A percentile compares a stretch with the other conserved stretches of the same genome.
Evolutionary conservation across 2,113 vertebrate genomes (phyloP).

Genomic region (Ibidorhyncha struthersii): DNA sequence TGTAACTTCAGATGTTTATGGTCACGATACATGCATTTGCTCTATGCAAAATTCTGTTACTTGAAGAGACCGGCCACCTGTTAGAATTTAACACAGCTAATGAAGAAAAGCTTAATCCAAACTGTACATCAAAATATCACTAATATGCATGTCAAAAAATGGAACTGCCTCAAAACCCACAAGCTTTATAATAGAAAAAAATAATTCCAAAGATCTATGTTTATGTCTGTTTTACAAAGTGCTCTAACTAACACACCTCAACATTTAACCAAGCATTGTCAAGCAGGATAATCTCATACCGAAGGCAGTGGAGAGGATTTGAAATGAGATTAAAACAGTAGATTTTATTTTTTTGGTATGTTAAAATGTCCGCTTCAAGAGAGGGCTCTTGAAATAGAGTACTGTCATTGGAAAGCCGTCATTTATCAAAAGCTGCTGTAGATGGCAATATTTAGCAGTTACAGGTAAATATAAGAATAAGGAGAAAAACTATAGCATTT

Average conservation of each 20-base stretch:
- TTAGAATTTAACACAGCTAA: background rate
- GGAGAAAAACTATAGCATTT: background rate
- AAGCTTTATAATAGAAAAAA: background rate
- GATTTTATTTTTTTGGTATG: background rate
- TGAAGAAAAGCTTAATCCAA: background rate
- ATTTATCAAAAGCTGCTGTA: background rate
- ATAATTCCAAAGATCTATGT: background rate
- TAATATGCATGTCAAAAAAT: background rate
- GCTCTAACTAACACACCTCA: background rate
- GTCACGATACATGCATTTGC: background rate
- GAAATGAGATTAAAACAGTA: background rate
- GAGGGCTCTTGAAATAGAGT: background rate
- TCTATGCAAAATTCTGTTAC: background rate
- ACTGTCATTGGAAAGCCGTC: background rate
- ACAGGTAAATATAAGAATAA: background rate
- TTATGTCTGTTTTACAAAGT: background rate
- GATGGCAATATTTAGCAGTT: background rate
- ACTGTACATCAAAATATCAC: background rate
- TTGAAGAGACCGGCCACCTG: background rate
- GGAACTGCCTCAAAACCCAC: background rate
- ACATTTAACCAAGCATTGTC: background rate
- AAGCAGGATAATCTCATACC: background rate
- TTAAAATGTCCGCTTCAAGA: background rate
- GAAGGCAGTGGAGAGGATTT: rapidly evolving
- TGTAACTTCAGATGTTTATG: too few species aligned